Percentiles rank a stretch among this genome's conserved stretches.
Evolutionary conservation across 2,888 invertebrate genomes (phyloP).

Genomic region (Lacanobia wlatinum): DNA sequence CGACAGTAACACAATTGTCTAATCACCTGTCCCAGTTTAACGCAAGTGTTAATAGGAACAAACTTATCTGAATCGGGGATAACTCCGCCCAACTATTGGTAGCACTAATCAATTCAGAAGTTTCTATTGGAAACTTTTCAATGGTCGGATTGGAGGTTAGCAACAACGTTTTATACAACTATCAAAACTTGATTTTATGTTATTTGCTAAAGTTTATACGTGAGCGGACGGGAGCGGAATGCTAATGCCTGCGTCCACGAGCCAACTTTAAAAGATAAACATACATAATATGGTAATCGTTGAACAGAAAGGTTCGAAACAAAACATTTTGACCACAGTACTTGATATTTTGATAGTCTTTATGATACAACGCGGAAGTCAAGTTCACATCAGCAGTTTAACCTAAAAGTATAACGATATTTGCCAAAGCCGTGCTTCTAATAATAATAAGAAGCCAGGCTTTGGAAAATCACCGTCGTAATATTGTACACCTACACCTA

Average conservation of each 20-base stretch:
- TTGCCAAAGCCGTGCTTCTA: too few relatives aligned
- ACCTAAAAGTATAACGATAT: neutral
- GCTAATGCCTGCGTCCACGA: slow-evolving; percentile 53
- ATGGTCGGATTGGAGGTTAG: slow-evolving; percentile 64
- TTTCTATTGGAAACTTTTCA: slow-evolving; percentile 67
- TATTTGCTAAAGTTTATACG: slow-evolving; percentile 65
- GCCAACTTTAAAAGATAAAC: slow-evolving; percentile 57
- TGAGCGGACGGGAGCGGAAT: slow-evolving; percentile 47
- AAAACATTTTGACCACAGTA: slow-evolving; percentile 32
- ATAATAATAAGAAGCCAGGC: neutral
- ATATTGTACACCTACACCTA: neutral
- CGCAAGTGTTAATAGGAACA: slow-evolving; percentile 56
- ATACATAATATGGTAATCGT: slow-evolving; percentile 50
- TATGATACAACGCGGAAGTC: slow-evolving; percentile 7
- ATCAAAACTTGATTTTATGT: slow-evolving; percentile 65
- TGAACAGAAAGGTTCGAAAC: slow-evolving; percentile 53
- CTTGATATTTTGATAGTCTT: slow-evolving; percentile 25
- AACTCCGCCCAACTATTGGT: slow-evolving; percentile 67
- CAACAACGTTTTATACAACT: slow-evolving; percentile 62
- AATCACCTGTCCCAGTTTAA: slow-evolving; percentile 53
- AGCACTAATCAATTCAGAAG: slow-evolving; percentile 70
- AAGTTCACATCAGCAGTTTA: neutral
- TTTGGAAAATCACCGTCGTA: neutral
- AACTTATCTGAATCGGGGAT: slow-evolving; percentile 64
- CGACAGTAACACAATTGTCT: slow-evolving; percentile 36